A percentile compares a stretch with the other conserved stretches of the same genome.
Evolutionary conservation across 2,888 invertebrate species (phyloP).

Genomic region (Vanessa cardui): DNA sequence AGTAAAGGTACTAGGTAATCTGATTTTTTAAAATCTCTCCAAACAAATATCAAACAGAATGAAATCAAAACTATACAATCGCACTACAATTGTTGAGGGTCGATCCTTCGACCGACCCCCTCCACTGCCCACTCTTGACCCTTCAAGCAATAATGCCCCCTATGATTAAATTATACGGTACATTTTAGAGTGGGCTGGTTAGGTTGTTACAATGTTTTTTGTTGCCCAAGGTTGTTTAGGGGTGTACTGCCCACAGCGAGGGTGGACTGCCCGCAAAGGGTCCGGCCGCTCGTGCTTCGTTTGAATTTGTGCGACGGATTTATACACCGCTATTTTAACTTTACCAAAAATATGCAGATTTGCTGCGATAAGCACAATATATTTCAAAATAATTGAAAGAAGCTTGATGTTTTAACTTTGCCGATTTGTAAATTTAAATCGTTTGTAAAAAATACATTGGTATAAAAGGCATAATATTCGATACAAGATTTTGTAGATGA

Average conservation of each 20-base stretch:
- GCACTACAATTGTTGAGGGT: conserved; percentile 67
- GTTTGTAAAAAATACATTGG: no score
- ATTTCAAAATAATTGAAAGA: no score
- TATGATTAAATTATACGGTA: conserved; percentile 42
- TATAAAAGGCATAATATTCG: no score
- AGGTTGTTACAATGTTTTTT: conserved; percentile 68
- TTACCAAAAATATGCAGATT: no score
- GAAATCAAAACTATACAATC: conserved; percentile 78
- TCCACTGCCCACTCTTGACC: conserved; percentile 65
- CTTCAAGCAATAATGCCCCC: conserved; percentile 36
- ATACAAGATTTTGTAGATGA: no score
- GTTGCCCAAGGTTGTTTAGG: conserved; percentile 63
- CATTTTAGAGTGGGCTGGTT: conserved; percentile 43
- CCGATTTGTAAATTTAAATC: no score
- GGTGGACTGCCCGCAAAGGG: conserved; percentile 81
- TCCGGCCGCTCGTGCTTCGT: conserved; percentile 67
- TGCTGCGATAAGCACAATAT: no score
- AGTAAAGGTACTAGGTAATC: background rate
- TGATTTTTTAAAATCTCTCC: conserved; percentile 9
- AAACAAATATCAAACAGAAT: conserved; percentile 32
- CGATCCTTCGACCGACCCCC: conserved; percentile 70
- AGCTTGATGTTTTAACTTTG: no score
- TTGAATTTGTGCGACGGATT: conserved; percentile 45
- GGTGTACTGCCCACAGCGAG: conserved; percentile 79
- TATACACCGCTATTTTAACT: no score